Evolutionary conservation across 2,888 invertebrate genomes (phyloP).

Genomic region (Acleris laterana): DNA sequence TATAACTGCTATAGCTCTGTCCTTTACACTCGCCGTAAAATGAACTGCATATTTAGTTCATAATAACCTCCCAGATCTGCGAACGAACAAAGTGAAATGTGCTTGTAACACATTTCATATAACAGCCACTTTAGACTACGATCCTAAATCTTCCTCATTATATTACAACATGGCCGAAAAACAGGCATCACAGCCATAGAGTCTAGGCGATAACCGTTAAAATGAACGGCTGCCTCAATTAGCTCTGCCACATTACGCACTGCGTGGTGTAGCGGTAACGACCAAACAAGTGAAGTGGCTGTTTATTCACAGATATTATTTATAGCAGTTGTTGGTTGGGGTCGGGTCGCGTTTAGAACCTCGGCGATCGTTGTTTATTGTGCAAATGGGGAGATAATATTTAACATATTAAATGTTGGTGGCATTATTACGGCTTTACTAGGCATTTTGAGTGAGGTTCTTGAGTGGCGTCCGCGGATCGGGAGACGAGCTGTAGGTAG

Average conservation of each 20-base stretch:
- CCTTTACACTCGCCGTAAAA: too few species aligned
- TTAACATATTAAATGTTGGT: neutral
- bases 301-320: constrained; percentile 28
- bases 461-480: too few species aligned
- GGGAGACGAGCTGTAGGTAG: too few species aligned
- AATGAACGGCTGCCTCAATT: constrained; percentile 24
- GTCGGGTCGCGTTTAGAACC: constrained; percentile 2
- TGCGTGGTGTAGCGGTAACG: neutral
- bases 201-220: constrained; percentile 21
- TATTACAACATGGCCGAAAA: neutral
- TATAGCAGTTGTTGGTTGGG: constrained; percentile 12
- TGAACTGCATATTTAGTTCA: too few species aligned
- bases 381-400: constrained; percentile 2
- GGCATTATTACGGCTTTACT: neutral
- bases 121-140: neutral
- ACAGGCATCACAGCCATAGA: constrained; percentile 4
- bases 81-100: neutral
- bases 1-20: too few species aligned
- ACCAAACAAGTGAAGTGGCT: constrained; percentile 6
- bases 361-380: neutral
- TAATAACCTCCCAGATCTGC: too few species aligned
- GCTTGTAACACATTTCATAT: neutral
- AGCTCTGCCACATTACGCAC: neutral
- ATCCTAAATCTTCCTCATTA: neutral
- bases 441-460: too few species aligned